A percentile compares a stretch with the other conserved stretches of the same genome.
These are phyloP conservation scores for Doryteuthis pealeii DNA, from an alignment of 1,140 invertebrate species.

Conservation along the genomic window DNA sequence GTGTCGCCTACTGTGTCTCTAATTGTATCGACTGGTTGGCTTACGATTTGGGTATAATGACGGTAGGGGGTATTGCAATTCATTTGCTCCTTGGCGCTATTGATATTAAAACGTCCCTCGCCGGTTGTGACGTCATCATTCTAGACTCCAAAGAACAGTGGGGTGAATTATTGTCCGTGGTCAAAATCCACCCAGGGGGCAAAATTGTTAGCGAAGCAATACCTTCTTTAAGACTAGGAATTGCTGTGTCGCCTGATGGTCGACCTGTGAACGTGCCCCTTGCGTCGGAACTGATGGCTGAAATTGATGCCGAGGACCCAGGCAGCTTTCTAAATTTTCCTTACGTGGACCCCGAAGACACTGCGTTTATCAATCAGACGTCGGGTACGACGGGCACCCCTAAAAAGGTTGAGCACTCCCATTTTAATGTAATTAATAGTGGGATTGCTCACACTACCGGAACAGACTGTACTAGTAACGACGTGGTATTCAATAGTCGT, in stretches of 20 bases:
- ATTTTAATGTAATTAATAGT: constrained; percentile 2
- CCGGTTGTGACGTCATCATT: not conserved
- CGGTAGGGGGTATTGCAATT: not conserved
- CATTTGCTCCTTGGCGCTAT: not conserved
- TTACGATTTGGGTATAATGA: not conserved
- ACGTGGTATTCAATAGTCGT: not conserved
- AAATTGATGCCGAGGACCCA: not conserved
- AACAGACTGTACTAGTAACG: not conserved
- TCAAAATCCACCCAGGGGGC: not conserved
- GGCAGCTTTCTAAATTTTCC: not conserved
- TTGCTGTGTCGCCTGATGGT: not conserved
- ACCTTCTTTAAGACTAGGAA: not conserved
- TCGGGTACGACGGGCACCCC: constrained; percentile 5
- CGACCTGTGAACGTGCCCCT: not conserved
- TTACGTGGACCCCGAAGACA: constrained; percentile 5
- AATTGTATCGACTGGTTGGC: not conserved
- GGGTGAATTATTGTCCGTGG: not conserved
- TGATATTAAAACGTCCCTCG: not conserved
- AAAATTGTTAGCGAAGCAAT: not conserved
- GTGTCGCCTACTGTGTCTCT: not conserved
- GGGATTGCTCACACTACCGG: not conserved
- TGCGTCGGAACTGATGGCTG: not conserved
- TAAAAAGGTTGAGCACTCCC: not conserved
- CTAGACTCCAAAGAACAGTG: not conserved
- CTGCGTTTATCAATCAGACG: not conserved